phyloP scores from a whole-genome alignment of 1,140 invertebrate species.

The Eciton burchellii region DNA sequence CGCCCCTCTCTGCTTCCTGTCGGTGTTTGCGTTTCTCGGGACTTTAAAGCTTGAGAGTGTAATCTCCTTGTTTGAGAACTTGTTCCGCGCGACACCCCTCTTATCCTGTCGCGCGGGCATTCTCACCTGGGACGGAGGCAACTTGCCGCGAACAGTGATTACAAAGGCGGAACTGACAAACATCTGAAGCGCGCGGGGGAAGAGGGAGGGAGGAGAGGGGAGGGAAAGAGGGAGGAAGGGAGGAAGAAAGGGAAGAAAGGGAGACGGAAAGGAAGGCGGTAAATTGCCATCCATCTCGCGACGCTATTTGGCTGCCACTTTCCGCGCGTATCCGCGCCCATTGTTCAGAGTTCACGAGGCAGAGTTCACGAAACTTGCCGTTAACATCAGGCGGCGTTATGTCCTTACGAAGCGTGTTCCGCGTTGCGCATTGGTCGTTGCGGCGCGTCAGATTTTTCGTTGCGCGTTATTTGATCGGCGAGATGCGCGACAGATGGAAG shows the following conservation, averaged over 20 bases:
- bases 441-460: background rate
- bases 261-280: background rate
- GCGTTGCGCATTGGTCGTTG: background rate
- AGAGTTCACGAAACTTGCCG: background rate
- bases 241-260: too few relatives aligned
- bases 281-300: slow-evolving; percentile 43
- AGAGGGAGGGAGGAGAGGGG: too few relatives aligned
- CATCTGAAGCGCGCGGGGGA: background rate
- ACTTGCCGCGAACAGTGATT: slow-evolving; percentile 68
- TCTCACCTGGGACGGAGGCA: too few relatives aligned
- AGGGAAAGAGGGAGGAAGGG: background rate
- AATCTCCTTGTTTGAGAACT: slow-evolving; percentile 71
- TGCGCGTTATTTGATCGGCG: slow-evolving; percentile 21
- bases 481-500: background rate
- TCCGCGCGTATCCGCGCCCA: slow-evolving; percentile 4
- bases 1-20: background rate
- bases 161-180: slow-evolving; percentile 53
- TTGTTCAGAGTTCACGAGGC: slow-evolving; percentile 3
- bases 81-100: slow-evolving; percentile 41
- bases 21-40: slow-evolving; percentile 8
- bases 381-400: slow-evolving; percentile 28
- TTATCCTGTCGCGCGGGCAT: too few relatives aligned
- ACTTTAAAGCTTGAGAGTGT: slow-evolving; percentile 54
- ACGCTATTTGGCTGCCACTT: slow-evolving; percentile 34
- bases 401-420: background rate